These are phyloP conservation scores for Phortica variegata DNA, from an alignment of 1,140 invertebrate genomes.

Conservation along the genomic window DNA sequence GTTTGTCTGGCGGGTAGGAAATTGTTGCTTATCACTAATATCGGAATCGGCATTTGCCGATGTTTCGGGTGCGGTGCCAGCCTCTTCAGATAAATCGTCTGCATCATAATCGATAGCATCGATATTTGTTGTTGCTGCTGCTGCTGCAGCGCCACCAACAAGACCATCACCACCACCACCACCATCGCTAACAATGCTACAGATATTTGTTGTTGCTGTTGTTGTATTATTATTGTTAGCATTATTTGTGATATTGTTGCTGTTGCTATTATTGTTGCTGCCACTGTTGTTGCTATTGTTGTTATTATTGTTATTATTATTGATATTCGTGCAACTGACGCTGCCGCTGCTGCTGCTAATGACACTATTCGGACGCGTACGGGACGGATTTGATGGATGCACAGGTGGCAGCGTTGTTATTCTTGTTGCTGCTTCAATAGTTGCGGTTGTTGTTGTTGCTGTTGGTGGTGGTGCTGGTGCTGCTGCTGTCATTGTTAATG, in stretches of 20 bases:
- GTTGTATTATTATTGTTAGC: conserved; percentile 25
- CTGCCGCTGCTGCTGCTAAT: neutral
- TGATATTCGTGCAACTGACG: conserved; percentile 28
- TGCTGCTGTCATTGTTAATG: neutral
- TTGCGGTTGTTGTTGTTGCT: conserved; percentile 16
- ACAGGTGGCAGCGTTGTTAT: conserved; percentile 28
- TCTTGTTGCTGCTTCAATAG: no score
- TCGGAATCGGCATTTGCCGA: conserved; percentile 39
- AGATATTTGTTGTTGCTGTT: conserved; percentile 17
- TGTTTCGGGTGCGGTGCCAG: conserved; percentile 11
- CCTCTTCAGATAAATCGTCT: conserved; percentile 26
- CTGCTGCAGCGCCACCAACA: conserved; percentile 8
- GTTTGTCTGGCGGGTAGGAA: conserved; percentile 34
- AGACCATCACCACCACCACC: neutral
- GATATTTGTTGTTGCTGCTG: no score
- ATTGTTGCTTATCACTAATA: conserved; percentile 36
- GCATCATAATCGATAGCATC: conserved; percentile 22
- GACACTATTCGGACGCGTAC: no score
- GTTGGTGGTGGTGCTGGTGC: conserved; percentile 24
- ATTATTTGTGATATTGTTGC: conserved; percentile 29
- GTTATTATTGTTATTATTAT: conserved; percentile 25
- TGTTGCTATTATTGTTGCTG: conserved; percentile 13
- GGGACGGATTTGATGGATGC: conserved; percentile 33
- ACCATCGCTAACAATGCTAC: conserved; percentile 25
- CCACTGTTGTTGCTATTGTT: conserved; percentile 13